Evolutionary conservation across 2,113 vertebrate genomes (phyloP), one percentile per base, ranked within the genome.

Genomic region (Nannobrachium achirus): DNA sequence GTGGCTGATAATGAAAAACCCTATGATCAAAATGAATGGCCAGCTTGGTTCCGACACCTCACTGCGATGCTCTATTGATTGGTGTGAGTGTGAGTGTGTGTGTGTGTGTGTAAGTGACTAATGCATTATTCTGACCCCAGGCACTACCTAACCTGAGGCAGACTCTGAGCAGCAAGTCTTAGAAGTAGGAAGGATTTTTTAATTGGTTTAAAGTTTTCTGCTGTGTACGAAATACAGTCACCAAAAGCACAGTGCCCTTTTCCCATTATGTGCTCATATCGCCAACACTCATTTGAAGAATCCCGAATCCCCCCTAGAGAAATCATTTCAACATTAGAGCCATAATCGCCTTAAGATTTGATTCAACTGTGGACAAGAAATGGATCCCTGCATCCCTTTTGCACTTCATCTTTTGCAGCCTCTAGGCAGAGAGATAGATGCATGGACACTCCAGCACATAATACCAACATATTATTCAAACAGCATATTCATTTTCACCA

Each of bases 381-480:
- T 48, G 6, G 14, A 48, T 33, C 45, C 45, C 45, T n/a, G 11
- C 45, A 48, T 48, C n/a, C 11, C 45, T 10, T 13, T 13, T 15
- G 13, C 45, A 13, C 25, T 48, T 48, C 45, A 48, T 13, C 25
- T 33, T 33, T 4, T 33, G 25, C 6, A 33, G 25, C 25, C 3
- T 33, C 25, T 3, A n/a, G 6, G 45, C 45, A 13, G 45, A 48
- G 10, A 48, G 14, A 14, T 48, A 14, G 45, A n/a, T n/a, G 13
- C 45, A 48, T 14, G 13, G 14, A 48, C 13, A n/a, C 45, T 48
- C 13, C 5, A 13, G 41, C 62, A 18, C 9, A 55, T 25, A 7
- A 38, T 62, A 41, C 9, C 14, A 25, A 11, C 39, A 6, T 38
- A 52, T 61, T n/a, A n/a, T 72, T 77, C 11, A 70, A 71, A 71